phyloP scores from a whole-genome alignment of 2,888 invertebrate genomes.

The Andrena fulva region DNA sequence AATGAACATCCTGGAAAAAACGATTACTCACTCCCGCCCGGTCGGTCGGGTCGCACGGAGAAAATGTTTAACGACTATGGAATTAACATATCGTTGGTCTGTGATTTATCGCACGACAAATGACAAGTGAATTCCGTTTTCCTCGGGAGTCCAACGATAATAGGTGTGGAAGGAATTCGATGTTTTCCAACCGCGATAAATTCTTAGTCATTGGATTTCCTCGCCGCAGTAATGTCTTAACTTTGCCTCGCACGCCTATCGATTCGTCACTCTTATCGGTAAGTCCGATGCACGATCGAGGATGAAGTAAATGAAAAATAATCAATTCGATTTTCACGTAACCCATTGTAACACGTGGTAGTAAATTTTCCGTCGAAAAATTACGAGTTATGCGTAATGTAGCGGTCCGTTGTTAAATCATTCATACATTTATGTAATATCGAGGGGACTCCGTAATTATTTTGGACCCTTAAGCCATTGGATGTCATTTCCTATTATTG shows the following conservation, averaged over 20 bases:
- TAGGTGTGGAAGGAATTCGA: neutral
- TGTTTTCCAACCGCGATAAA: neutral
- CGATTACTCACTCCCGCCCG: slow-evolving; percentile 42
- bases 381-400: too few species aligned
- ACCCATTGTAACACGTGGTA: too few species aligned
- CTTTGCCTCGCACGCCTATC: neutral
- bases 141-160: neutral
- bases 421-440: too few species aligned
- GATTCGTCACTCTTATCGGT: neutral
- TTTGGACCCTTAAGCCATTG: too few species aligned
- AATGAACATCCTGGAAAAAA: slow-evolving; percentile 50
- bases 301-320: too few species aligned
- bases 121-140: slow-evolving; percentile 36
- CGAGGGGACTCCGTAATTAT: too few species aligned
- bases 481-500: too few species aligned
- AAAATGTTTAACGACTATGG: slow-evolving; percentile 34
- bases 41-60: slow-evolving; percentile 13
- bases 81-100: slow-evolving; percentile 31
- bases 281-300: too few species aligned
- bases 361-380: too few species aligned
- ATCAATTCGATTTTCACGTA: too few species aligned
- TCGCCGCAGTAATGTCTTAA: neutral
- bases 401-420: too few species aligned
- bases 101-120: slow-evolving; percentile 35
- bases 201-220: slow-evolving; percentile 2